Evolutionary conservation across 2,113 vertebrate genomes (phyloP).

Genomic region (Ammospiza nelsoni): DNA sequence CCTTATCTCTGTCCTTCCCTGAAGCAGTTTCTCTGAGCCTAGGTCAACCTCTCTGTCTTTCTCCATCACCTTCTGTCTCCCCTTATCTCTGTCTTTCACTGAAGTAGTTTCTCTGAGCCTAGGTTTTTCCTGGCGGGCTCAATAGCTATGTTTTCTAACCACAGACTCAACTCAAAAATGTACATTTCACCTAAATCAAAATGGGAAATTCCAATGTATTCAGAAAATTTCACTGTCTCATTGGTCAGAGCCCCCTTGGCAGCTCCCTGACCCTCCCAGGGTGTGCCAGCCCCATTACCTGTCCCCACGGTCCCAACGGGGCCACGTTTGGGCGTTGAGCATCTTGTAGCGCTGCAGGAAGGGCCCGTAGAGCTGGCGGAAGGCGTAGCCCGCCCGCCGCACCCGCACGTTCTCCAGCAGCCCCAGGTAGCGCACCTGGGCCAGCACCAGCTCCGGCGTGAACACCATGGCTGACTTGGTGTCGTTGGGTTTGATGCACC

Average conservation of each 20-base stretch:
- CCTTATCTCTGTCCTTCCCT: too few species aligned
- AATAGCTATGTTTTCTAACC: too few species aligned
- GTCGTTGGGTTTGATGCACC: slow-evolving; percentile 84
- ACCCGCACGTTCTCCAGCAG: slow-evolving; percentile 82
- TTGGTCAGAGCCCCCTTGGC: neutral
- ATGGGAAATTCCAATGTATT: too few species aligned
- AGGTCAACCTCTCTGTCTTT: too few species aligned
- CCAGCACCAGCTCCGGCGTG: slow-evolving; percentile 67
- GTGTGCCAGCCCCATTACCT: slow-evolving; percentile 40
- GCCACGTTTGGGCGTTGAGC: slow-evolving; percentile 76
- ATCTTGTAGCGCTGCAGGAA: slow-evolving; percentile 80
- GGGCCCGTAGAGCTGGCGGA: slow-evolving; percentile 75
- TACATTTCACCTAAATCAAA: too few species aligned
- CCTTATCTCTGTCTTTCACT: too few species aligned
- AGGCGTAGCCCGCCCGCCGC: slow-evolving; percentile 78
- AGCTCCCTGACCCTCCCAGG: accelerated
- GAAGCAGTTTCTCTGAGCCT: too few species aligned
- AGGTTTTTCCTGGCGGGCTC: too few species aligned
- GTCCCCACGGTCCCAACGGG: slow-evolving; percentile 62
- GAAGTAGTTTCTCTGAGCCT: too few species aligned
- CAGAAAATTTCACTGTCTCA: too few species aligned
- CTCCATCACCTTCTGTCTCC: too few species aligned
- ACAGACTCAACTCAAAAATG: too few species aligned
- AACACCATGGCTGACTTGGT: slow-evolving; percentile 65
- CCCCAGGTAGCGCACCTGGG: slow-evolving; percentile 76